Evolutionary conservation across 2,888 invertebrate species (phyloP), one percentile per base, ranked within the genome.

Genomic region (Selenia dentaria): DNA sequence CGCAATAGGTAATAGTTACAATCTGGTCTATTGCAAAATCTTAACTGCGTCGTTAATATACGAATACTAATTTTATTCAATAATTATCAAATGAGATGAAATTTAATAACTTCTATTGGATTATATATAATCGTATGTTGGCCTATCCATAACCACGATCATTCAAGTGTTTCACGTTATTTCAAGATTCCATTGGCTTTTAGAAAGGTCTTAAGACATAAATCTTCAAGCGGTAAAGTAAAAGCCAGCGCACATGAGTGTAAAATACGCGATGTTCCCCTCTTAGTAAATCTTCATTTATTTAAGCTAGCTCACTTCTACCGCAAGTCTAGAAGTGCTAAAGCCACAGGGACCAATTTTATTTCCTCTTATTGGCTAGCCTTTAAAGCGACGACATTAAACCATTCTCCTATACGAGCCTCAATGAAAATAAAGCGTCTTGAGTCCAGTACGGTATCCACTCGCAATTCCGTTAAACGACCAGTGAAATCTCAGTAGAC

Each of bases 331-430:
- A 64, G 58, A 57, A 58, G 56, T 62, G 64, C 49, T 58, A 54
- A 55, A 58, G 64, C 74, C 64, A 55, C 59, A 52, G 68, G 62
- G 68, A 68, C 67, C 64, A 60, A 65, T 76, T 83, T 83, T 81
- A 83, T 79, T 74, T 71, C 70, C 66, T 74, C 67, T 72, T 76
- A 74, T 75, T 74, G 74, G 69, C 67, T 67, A 61, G 64, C 70
- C 64, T 74, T 73, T 74, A 73, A 75, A 77, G 73, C 76, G 73
- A 75, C 72, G 72, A 71, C 73, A 72, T 72, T 70, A 75, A 74
- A 70, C 64, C 61, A 57, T 53, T 59, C 51, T 55, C 28, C 24
- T 57, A 54, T 53, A 63, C 42, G 46, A 62, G 61, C 47, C 38
- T 51, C 53, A 61, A 60, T 64, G 48, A 54, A 61, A 63, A 54